Percentiles rank a stretch among this genome's conserved stretches.
These are phyloP conservation scores for Ephydatia muelleri DNA, from an alignment of 37 sponge, comb jelly and placozoan species.

Conservation along the genomic window DNA sequence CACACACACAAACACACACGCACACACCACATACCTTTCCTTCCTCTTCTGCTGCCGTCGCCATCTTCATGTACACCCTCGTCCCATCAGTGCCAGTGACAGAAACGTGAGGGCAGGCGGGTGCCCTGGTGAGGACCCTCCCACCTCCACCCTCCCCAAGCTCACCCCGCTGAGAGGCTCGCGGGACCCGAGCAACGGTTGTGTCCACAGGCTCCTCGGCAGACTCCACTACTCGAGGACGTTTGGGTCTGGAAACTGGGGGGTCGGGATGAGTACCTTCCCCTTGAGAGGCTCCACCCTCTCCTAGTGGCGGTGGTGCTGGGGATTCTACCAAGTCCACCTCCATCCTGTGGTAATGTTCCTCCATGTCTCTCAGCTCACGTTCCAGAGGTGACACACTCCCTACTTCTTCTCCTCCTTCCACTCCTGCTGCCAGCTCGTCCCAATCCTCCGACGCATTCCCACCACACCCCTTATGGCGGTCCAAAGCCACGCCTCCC, in stretches of 20 bases:
- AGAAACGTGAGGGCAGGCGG: slow-evolving; percentile 54
- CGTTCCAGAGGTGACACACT: not conserved
- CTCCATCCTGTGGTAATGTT: not conserved
- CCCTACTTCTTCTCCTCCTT: not conserved
- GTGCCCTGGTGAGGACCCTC: slow-evolving; percentile 54
- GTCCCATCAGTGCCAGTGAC: slow-evolving; percentile 65
- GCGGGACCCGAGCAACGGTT: not conserved
- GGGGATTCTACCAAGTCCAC: not conserved
- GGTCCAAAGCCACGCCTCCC: not conserved
- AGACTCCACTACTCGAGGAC: not conserved
- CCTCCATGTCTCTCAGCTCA: not conserved
- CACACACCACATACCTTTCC: slow-evolving; percentile 3
- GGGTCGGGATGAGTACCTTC: not conserved
- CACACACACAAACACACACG: not conserved
- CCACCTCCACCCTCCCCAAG: slow-evolving; percentile 8
- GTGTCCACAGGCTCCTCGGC: not conserved
- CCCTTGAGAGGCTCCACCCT: not conserved
- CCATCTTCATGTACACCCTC: slow-evolving; percentile 61
- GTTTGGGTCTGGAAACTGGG: not conserved
- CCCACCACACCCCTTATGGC: not conserved
- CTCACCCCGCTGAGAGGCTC: not conserved
- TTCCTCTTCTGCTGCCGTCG: not conserved
- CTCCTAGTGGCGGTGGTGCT: not conserved
- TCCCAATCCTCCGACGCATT: not conserved
- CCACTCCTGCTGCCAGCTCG: too few species aligned